Percentiles rank a stretch among this genome's conserved stretches.
These are phyloP conservation scores for Neotoxoptera formosana DNA, from an alignment of 1,140 invertebrate genomes.

Conservation along the genomic window DNA sequence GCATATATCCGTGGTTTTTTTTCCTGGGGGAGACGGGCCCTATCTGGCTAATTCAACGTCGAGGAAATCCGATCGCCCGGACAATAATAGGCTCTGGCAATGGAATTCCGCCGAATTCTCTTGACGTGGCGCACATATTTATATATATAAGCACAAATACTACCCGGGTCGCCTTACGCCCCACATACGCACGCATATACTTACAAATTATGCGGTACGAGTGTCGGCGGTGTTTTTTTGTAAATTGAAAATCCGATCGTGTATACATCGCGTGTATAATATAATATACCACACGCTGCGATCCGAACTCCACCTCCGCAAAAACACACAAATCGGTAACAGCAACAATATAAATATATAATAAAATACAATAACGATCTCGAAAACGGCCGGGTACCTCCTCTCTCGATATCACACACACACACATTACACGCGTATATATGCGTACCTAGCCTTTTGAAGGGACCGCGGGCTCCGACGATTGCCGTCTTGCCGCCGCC, in stretches of 20 bases:
- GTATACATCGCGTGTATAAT: neutral
- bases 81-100: neutral
- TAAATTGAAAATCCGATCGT: conserved; percentile 45
- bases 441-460: neutral
- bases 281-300: conserved; percentile 45
- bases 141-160: neutral
- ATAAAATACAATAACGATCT: conserved; percentile 33
- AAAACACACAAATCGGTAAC: conserved; percentile 48
- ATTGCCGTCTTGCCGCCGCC: neutral
- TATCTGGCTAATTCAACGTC: neutral
- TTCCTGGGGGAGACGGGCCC: neutral
- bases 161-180: neutral
- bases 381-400: neutral
- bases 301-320: neutral
- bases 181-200: neutral
- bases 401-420: neutral
- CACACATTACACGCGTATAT: too few species aligned
- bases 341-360: conserved; percentile 19
- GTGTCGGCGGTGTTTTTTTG: conserved; percentile 32
- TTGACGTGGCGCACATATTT: neutral
- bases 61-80: conserved; percentile 48
- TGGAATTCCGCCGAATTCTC: conserved; percentile 19
- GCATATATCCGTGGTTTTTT: neutral
- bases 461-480: conserved; percentile 11
- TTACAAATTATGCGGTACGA: conserved; percentile 1